A percentile compares a stretch with the other conserved stretches of the same genome.
Evolutionary conservation across 2,888 invertebrate genomes (phyloP).

Genomic region (Gibbula magus): DNA sequence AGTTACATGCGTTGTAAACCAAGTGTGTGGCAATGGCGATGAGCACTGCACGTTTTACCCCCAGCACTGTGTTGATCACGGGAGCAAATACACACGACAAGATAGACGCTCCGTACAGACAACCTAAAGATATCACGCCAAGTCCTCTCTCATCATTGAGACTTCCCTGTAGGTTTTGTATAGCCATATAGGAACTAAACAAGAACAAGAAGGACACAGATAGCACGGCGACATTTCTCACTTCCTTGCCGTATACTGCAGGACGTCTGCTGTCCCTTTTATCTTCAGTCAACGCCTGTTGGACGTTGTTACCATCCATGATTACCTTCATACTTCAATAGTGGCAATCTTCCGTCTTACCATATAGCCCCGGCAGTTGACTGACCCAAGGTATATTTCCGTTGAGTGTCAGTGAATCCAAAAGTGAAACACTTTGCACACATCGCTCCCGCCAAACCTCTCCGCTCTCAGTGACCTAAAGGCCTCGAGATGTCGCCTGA

Average conservation of each 20-base stretch:
- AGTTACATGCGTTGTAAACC: constrained; percentile 63
- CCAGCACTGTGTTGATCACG: neutral
- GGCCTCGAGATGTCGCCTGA: too few species aligned
- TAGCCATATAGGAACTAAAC: constrained; percentile 37
- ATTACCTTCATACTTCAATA: too few species aligned
- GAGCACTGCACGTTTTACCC: constrained; percentile 39
- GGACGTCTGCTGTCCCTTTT: neutral
- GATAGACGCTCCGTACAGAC: constrained; percentile 52
- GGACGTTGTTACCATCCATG: too few species aligned
- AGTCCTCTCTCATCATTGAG: constrained; percentile 57
- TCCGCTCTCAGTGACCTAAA: too few species aligned
- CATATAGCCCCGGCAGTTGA: too few species aligned
- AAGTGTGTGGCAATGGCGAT: constrained; percentile 57
- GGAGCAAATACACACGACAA: neutral
- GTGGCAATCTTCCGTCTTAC: too few species aligned
- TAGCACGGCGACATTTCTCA: neutral
- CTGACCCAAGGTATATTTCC: too few species aligned
- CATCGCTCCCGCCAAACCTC: too few species aligned
- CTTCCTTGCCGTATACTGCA: neutral
- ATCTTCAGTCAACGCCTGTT: neutral
- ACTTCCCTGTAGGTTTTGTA: constrained; percentile 66
- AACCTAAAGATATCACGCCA: constrained; percentile 59
- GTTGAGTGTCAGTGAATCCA: too few species aligned
- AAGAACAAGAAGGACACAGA: neutral
- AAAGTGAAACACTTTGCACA: too few species aligned